phyloP scores from a whole-genome alignment of 2,113 vertebrate species.

The Dinomys branickii region DNA sequence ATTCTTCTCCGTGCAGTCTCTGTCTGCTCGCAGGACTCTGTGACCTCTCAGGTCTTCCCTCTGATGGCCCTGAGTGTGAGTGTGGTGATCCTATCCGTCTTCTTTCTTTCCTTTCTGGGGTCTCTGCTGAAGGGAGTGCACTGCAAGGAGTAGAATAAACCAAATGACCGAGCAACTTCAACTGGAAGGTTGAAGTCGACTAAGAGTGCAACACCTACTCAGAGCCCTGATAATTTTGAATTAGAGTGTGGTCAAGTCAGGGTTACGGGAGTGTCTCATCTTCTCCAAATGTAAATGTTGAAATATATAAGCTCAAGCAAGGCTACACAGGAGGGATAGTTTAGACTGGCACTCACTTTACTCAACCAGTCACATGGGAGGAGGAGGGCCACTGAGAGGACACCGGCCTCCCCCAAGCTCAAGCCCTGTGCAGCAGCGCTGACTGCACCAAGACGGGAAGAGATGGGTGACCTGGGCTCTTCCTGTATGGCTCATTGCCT shows the following conservation, averaged over 20 bases:
- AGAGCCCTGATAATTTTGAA: neutral
- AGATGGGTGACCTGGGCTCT: neutral
- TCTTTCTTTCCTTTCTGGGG: neutral
- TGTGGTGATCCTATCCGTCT: neutral
- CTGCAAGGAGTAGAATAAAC: too few species aligned
- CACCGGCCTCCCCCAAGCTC: too few species aligned
- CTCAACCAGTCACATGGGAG: neutral
- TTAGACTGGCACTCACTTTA: neutral
- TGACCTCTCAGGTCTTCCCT: neutral
- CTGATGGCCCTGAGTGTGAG: neutral
- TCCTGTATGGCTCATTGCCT: too few species aligned
- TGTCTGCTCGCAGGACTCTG: neutral
- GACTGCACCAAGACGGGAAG: neutral
- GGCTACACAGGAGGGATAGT: neutral
- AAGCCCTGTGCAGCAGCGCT: neutral
- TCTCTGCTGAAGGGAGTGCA: neutral
- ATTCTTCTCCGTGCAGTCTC: neutral
- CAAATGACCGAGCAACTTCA: neutral
- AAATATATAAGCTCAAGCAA: neutral
- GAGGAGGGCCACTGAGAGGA: neutral
- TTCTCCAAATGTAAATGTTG: neutral
- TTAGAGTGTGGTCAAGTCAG: neutral
- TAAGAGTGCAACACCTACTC: neutral
- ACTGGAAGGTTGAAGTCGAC: neutral
- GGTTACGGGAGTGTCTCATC: neutral